Percentiles rank a stretch among this genome's conserved stretches.
Evolutionary conservation across 2,113 vertebrate genomes (phyloP).

Genomic region (Haliaeetus leucogaster): DNA sequence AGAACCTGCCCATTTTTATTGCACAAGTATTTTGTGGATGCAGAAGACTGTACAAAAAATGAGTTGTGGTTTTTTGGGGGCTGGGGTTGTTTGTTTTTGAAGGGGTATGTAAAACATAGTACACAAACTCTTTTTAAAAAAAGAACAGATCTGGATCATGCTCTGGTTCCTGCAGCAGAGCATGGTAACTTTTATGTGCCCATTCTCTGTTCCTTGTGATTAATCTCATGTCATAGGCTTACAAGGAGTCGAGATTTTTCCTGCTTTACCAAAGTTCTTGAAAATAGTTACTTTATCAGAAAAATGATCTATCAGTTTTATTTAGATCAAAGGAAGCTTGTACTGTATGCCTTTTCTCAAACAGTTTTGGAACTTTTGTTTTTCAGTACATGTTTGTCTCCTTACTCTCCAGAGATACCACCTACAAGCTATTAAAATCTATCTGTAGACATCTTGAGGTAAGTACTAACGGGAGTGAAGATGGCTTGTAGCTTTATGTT

Average conservation of each 20-base stretch:
- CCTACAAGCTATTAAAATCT: slow-evolving; percentile 89
- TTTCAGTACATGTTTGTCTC: slow-evolving; percentile 93
- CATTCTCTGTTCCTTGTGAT: not conserved
- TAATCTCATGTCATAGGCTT: not conserved
- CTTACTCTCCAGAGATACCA: slow-evolving; percentile 90
- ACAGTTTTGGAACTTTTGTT: slow-evolving; percentile 32
- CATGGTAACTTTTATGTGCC: not conserved
- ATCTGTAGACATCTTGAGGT: slow-evolving; percentile 88
- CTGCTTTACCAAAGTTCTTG: not conserved
- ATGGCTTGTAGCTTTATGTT: not conserved
- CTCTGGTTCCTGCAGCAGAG: not conserved
- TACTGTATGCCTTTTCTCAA: not conserved
- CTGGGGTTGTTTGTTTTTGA: not conserved
- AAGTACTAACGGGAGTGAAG: not conserved
- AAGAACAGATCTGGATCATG: not conserved
- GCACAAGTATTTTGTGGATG: not conserved
- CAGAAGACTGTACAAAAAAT: not conserved
- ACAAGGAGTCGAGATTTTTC: not conserved
- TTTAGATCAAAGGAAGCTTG: not conserved
- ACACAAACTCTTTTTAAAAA: not conserved
- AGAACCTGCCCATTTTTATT: not conserved
- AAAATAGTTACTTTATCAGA: not conserved
- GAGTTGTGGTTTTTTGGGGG: not conserved
- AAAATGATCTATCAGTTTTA: not conserved
- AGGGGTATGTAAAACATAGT: not conserved